phyloP scores from a whole-genome alignment of 2,888 invertebrate genomes.

The Sepioteuthis lessoniana region DNA sequence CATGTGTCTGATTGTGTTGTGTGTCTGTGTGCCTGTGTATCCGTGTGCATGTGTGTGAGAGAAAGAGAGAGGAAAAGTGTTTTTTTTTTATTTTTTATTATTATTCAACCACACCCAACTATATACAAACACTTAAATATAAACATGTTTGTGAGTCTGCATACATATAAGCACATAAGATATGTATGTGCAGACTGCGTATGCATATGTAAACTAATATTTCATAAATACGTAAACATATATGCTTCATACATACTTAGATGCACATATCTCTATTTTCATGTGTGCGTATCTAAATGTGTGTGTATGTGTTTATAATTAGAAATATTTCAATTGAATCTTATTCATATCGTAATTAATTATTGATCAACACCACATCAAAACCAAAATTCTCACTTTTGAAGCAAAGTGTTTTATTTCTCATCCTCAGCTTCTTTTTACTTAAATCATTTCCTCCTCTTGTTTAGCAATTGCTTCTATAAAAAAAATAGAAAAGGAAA shows the following conservation, averaged over 20 bases:
- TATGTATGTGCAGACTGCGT: too few relatives aligned
- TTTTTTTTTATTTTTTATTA: too few relatives aligned
- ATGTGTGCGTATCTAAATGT: not conserved
- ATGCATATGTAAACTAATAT: too few relatives aligned
- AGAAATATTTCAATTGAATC: conserved; percentile 33
- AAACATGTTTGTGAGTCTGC: not conserved
- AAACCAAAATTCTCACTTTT: conserved; percentile 23
- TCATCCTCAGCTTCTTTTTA: not conserved
- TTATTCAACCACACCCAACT: too few relatives aligned
- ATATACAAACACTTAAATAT: too few relatives aligned
- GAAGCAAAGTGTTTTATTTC: not conserved
- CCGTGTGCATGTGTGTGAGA: too few relatives aligned
- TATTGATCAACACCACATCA: not conserved
- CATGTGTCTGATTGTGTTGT: too few relatives aligned
- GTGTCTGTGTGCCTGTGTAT: too few relatives aligned
- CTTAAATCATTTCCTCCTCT: not conserved
- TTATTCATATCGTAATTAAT: not conserved
- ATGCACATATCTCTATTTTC: not conserved
- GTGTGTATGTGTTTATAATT: not conserved
- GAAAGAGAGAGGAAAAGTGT: too few relatives aligned
- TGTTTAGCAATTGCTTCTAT: not conserved
- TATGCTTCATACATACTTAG: not conserved
- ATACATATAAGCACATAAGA: too few relatives aligned
- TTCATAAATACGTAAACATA: too few relatives aligned
- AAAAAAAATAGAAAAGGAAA: not conserved